These are phyloP conservation scores for Xenopus laevis DNA, from an alignment of 2,113 vertebrate genomes.

Conservation along the genomic window DNA sequence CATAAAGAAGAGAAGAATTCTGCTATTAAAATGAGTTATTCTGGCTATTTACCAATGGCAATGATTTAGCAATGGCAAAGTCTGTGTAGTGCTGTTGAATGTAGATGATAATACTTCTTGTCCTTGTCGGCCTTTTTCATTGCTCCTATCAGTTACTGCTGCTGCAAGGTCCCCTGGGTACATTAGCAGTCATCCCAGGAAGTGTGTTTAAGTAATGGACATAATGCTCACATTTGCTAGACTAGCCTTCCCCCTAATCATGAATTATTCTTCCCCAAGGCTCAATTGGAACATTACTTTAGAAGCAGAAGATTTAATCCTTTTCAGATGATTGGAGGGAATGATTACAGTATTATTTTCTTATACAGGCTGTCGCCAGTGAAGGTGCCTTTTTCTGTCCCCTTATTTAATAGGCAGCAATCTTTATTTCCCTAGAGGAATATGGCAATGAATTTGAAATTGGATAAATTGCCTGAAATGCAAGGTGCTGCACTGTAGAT, in stretches of 20 bases:
- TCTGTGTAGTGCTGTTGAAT: conserved; percentile 75
- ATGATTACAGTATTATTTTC: conserved; percentile 88
- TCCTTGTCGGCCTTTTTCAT: conserved; percentile 79
- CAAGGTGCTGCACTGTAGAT: conserved; percentile 70
- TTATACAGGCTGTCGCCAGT: conserved; percentile 77
- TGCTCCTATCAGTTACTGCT: conserved; percentile 70
- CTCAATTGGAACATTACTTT: conserved; percentile 84
- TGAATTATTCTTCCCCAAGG: conserved; percentile 87
- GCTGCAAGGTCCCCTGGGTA: conserved; percentile 71
- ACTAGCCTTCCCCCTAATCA: conserved; percentile 83
- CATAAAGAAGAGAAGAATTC: conserved; percentile 78
- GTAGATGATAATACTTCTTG: conserved; percentile 81
- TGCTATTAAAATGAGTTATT: conserved; percentile 84
- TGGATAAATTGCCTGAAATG: conserved; percentile 77
- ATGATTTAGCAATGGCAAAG: conserved; percentile 79
- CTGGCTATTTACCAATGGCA: conserved; percentile 80
- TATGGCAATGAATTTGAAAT: conserved; percentile 76
- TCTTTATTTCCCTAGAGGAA: conserved; percentile 81
- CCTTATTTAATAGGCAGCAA: conserved; percentile 80
- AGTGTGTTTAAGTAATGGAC: conserved; percentile 88
- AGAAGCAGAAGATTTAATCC: conserved; percentile 86
- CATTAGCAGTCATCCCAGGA: conserved; percentile 86
- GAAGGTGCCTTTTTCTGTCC: conserved; percentile 87
- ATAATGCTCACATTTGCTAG: conserved; percentile 86
- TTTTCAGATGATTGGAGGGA: conserved; percentile 88